Base-by-base conservation (phyloP, 2,888 invertebrate genomes). In the Limnephilus marmoratus region DNA sequence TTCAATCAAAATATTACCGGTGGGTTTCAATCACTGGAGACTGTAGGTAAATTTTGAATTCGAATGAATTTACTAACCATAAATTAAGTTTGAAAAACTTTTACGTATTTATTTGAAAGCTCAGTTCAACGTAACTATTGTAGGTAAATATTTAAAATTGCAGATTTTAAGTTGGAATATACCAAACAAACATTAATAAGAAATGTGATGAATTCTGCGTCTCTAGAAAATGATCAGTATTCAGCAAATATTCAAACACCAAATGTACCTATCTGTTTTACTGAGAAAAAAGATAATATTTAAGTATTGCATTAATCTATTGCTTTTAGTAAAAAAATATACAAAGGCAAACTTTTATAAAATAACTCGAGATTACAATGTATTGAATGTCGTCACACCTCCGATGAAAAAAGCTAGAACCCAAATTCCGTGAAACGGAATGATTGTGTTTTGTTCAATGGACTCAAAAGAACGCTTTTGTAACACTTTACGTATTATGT, bases 401-500 rank as follows among this genome's bases (percentile, higher is more conserved):
- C 2, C 0, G 18, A 18, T 37, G 5, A 37, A 83, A 83, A 83
- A 34, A 37, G 29, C 83, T 83, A 24, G 31, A 83, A 83, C 83
- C 37, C 18, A 37, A 83, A 83, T 83, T 83, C 83, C 83, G 37
- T 24, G 83, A 83, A 83, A 34, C 37, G 83, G 37, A 83, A 83
- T 15, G 83, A 83, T 34, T 31, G 83, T 31, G 18, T 31, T 37
- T 24, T 83, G 31, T 83, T 37, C 31, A 31, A n/a, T 18, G 34
- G 34, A 34, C 37, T 37, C 24, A 15, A 15, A 31, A 82, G 31
- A 82, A 29, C 34, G 31, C 34, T 34, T 83, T 31, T 83, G 83
- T 37, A 37, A 37, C 37, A 37, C 18, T 24, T 18, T 18, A 18
- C 13, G 15, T 37, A 18, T 1, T 68, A 68, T 18, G 53, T 68